Evolutionary conservation across 2,113 vertebrate species (phyloP).

Genomic region (Lontra canadensis): DNA sequence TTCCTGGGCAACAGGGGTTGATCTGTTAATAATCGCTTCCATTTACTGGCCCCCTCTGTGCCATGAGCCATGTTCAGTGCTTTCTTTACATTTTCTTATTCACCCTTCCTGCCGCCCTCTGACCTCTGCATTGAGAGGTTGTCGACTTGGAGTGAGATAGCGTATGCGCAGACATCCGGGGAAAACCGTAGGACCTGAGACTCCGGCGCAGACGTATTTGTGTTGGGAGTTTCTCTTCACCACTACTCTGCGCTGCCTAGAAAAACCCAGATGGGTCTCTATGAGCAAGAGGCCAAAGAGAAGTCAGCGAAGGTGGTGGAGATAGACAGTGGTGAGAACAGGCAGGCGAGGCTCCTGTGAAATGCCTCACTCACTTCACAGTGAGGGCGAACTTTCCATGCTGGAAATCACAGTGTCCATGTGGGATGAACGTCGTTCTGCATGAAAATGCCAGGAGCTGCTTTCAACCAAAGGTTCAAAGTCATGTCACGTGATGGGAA

Average conservation of each 20-base stretch:
- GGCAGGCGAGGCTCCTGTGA: neutral
- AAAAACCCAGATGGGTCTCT: neutral
- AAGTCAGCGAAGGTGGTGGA: neutral
- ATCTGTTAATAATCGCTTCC: neutral
- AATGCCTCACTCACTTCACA: neutral
- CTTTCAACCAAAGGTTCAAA: neutral
- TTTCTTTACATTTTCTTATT: neutral
- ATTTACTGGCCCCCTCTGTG: neutral
- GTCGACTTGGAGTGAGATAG: neutral
- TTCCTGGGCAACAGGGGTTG: neutral
- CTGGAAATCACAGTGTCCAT: neutral
- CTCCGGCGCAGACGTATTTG: neutral
- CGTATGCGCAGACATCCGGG: too few relatives aligned
- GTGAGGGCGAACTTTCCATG: fast-evolving
- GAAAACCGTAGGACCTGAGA: neutral
- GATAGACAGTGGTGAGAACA: neutral
- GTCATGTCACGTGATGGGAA: fast-evolving
- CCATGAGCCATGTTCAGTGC: neutral
- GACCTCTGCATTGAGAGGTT: neutral
- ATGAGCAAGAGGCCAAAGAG: neutral
- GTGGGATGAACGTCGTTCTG: fast-evolving
- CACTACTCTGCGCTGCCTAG: neutral
- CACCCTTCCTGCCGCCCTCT: neutral
- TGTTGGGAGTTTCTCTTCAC: neutral
- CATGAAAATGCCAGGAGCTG: neutral